phyloP scores from a whole-genome alignment of 1,140 invertebrate species.

The Pachypeltis micranthus region DNA sequence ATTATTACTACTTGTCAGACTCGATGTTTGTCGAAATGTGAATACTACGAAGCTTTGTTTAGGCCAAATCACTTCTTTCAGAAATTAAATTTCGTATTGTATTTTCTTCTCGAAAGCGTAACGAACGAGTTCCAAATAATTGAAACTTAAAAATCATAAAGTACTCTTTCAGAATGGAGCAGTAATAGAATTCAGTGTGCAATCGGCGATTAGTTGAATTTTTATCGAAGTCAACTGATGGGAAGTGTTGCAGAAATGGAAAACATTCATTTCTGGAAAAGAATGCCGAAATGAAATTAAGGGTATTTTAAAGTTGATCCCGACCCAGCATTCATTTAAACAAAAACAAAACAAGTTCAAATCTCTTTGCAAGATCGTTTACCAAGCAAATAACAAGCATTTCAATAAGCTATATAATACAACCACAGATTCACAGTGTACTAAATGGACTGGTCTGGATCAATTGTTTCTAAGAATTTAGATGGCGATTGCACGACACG shows the following conservation, averaged over 20 bases:
- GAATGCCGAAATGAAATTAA: not conserved
- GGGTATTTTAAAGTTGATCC: not conserved
- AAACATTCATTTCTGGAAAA: not conserved
- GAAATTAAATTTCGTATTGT: not conserved
- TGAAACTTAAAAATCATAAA: not conserved
- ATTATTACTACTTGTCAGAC: too few relatives aligned
- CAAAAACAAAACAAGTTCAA: not conserved
- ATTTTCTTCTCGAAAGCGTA: not conserved
- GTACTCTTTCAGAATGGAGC: too few relatives aligned
- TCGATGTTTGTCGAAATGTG: not conserved
- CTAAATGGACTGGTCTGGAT: not conserved
- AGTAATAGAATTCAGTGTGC: not conserved
- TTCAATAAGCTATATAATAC: not conserved
- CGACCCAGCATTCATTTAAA: not conserved
- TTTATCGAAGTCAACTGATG: not conserved
- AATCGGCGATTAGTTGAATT: not conserved
- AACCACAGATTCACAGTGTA: not conserved
- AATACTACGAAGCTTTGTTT: not conserved
- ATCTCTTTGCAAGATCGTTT: not conserved
- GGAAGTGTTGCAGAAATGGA: not conserved
- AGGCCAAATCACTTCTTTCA: not conserved
- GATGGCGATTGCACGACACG: too few relatives aligned
- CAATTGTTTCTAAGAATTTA: not conserved
- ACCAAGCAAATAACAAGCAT: not conserved
- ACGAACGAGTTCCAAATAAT: not conserved